These are phyloP conservation scores for Anguilla japonica DNA, from an alignment of 2,113 vertebrate genomes.

Conservation along the genomic window DNA sequence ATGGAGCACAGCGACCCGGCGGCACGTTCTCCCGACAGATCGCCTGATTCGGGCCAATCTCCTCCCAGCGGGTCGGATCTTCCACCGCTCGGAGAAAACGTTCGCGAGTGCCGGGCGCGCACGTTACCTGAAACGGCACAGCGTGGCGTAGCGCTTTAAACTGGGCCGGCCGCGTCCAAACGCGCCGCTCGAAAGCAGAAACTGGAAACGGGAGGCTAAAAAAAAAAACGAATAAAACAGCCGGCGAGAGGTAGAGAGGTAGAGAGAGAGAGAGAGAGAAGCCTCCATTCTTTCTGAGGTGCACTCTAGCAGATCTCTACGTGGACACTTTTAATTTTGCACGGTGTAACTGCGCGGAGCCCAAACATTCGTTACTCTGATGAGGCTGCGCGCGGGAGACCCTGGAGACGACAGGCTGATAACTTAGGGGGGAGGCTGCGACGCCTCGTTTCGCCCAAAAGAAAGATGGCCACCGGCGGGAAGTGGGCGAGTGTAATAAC, in stretches of 20 bases:
- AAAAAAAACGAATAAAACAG: neutral
- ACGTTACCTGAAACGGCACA: neutral
- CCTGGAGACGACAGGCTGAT: neutral
- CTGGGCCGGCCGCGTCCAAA: neutral
- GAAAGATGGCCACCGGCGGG: neutral
- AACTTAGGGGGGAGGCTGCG: neutral
- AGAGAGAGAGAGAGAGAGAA: too few relatives aligned
- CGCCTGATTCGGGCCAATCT: neutral
- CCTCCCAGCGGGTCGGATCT: neutral
- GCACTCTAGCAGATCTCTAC: neutral
- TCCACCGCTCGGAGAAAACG: neutral
- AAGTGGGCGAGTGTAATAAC: neutral
- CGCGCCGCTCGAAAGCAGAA: neutral
- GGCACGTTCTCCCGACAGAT: neutral
- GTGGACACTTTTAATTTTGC: neutral
- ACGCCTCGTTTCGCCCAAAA: constrained; percentile 6
- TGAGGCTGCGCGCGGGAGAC: neutral
- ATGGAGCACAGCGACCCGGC: neutral
- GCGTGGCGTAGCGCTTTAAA: neutral
- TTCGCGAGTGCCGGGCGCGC: neutral
- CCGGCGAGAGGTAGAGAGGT: neutral
- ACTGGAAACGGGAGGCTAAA: neutral
- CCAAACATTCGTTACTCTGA: neutral
- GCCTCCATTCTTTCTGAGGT: neutral
- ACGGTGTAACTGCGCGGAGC: neutral